Conservation (phyloP, 2,888 invertebrate species). For the Tipula confusa region DNA sequence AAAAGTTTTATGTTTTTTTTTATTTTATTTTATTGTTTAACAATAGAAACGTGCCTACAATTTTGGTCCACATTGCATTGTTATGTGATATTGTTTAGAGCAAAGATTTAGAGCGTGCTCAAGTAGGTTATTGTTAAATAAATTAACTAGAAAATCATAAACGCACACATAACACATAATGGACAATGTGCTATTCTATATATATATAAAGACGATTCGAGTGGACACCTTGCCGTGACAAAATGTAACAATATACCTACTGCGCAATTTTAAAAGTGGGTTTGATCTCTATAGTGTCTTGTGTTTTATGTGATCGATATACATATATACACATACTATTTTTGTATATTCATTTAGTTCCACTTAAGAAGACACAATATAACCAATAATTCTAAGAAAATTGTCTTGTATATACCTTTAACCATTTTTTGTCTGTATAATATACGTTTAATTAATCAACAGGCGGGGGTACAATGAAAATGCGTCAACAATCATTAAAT, state of each 20-base stretch:
- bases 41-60: slow-evolving; percentile 25
- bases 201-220: neutral
- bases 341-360: neutral
- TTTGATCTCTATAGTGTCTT: neutral
- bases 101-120: neutral
- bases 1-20: neutral
- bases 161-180: neutral
- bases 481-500: slow-evolving; percentile 20
- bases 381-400: neutral
- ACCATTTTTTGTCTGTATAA: neutral
- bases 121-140: neutral
- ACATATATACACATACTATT: neutral
- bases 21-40: neutral
- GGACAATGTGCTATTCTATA: neutral
- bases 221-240: slow-evolving; percentile 1
- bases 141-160: neutral
- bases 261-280: neutral
- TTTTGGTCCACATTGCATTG: neutral
- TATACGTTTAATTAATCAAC: neutral
- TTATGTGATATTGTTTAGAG: neutral
- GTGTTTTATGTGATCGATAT: too few relatives aligned
- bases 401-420: neutral
- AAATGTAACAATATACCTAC: neutral
- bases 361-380: neutral
- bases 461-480: neutral